Base-by-base conservation (phyloP, 1,140 invertebrate genomes). In the Solenopsis fugax region DNA sequence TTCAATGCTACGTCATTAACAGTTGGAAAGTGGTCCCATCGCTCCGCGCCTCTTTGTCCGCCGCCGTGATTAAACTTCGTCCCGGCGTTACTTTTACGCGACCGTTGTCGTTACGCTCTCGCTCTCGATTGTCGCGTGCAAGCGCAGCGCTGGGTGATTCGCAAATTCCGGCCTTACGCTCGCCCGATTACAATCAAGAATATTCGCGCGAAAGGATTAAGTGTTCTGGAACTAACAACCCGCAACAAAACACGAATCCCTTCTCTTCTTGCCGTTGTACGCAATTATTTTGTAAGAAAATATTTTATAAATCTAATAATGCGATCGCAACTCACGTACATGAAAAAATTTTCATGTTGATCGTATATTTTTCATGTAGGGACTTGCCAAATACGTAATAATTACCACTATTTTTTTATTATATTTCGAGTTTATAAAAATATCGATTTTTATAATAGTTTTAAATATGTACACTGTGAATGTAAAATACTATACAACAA, bases 1-100 rank as follows among this genome's bases (percentile, higher is more conserved):
- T 81, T 71, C 78, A 81, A 81, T 81, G 78, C 78, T 72, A 45
- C 52, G 67, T 81, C 65, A 48, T 81, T 81, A 81, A 81, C 65
- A 71, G 78, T 56, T 81, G 65, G 78, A 81, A 81, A 81, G 65
- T 81, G 41, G 78, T 50, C 21, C 62, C 48, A 50, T 71, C 64
- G 62, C 12, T 48, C 50, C 13, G 34, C 29, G 29, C 34, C 65
- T 71, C 65, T 81, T 81, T 81, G 78, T 81, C 56, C 78, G 21
- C 37, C 6, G 0, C 2, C 34, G 65, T 71, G 78, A 81, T 81
- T 81, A 81, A 81, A 81, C 78, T 71, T 48, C 21, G 64, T 81
- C 48, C 50, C 65, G 65, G 24, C 37, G 34, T 41, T 71, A 81
- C 78, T 81, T 81, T 81, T 81, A 56, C 37, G 13, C 37, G 37